Evolutionary conservation across 2,888 invertebrate genomes (phyloP).

Genomic region (Drosophila nr. fundita): DNA sequence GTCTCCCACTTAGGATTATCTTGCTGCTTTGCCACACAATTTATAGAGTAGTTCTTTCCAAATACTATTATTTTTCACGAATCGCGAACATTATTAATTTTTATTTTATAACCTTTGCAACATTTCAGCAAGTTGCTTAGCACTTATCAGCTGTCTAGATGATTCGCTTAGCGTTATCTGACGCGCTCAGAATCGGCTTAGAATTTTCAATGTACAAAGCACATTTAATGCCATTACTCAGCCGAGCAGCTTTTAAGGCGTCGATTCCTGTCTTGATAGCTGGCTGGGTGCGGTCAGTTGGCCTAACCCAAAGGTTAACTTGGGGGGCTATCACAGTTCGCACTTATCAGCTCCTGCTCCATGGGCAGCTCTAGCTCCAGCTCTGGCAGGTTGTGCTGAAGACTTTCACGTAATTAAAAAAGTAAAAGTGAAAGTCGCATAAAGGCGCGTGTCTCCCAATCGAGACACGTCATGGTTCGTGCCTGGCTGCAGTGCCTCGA

Average conservation of each 20-base stretch:
- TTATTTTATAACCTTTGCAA: not conserved
- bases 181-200: not conserved
- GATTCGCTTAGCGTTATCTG: conserved; percentile 39
- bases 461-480: conserved; percentile 68
- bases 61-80: not conserved
- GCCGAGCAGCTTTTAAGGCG: conserved; percentile 33
- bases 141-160: conserved; percentile 4
- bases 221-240: conserved; percentile 28
- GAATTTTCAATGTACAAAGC: conserved; percentile 8
- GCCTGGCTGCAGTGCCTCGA: conserved; percentile 52
- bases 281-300: conserved; percentile 53
- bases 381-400: conserved; percentile 14
- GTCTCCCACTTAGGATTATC: not conserved
- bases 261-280: conserved; percentile 46
- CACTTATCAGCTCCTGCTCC: conserved; percentile 53
- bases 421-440: conserved; percentile 22
- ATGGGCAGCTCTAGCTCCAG: not conserved
- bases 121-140: conserved; percentile 3
- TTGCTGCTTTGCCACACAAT: not conserved
- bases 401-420: conserved; percentile 75
- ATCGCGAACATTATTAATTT: not conserved
- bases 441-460: conserved; percentile 18
- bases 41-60: not conserved
- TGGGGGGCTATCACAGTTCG: conserved; percentile 37
- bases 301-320: conserved; percentile 45